phyloP scores from a whole-genome alignment of 2,888 invertebrate genomes.

The Heterodera filipjevi region DNA sequence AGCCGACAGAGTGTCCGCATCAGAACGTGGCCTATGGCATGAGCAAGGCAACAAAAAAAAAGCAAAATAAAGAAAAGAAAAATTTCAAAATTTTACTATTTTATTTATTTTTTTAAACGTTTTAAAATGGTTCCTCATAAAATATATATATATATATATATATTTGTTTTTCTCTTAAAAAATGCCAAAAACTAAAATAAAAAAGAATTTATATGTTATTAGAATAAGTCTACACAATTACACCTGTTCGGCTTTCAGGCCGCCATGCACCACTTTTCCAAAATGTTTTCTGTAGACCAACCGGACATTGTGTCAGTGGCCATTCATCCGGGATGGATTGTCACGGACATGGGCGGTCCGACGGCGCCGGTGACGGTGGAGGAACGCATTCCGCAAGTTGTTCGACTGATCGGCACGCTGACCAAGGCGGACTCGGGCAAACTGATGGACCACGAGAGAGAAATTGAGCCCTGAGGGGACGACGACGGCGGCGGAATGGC shows the following conservation, averaged over 20 bases:
- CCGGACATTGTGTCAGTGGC: constrained; percentile 20
- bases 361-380: constrained; percentile 44
- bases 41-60: constrained; percentile 11
- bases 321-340: constrained; percentile 47
- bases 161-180: too few species aligned
- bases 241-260: not conserved
- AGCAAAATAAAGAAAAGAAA: not conserved
- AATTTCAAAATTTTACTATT: not conserved
- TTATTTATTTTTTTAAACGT: constrained; percentile 2
- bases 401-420: constrained; percentile 38
- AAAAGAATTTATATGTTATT: too few species aligned
- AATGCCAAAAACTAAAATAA: too few species aligned
- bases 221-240: not conserved
- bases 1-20: not conserved
- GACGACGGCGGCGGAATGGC: too few species aligned
- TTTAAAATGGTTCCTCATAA: too few species aligned
- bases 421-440: constrained; percentile 37
- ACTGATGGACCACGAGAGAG: constrained; percentile 40
- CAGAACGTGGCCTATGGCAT: constrained; percentile 14
- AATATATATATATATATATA: too few species aligned
- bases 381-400: constrained; percentile 39
- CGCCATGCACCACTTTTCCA: constrained; percentile 17
- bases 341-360: constrained; percentile 51
- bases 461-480: constrained; percentile 25
- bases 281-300: constrained; percentile 11